Percentiles rank a stretch among this genome's conserved stretches.
These are phyloP conservation scores for Agelastica alni DNA, from an alignment of 2,888 invertebrate genomes.

Conservation along the genomic window DNA sequence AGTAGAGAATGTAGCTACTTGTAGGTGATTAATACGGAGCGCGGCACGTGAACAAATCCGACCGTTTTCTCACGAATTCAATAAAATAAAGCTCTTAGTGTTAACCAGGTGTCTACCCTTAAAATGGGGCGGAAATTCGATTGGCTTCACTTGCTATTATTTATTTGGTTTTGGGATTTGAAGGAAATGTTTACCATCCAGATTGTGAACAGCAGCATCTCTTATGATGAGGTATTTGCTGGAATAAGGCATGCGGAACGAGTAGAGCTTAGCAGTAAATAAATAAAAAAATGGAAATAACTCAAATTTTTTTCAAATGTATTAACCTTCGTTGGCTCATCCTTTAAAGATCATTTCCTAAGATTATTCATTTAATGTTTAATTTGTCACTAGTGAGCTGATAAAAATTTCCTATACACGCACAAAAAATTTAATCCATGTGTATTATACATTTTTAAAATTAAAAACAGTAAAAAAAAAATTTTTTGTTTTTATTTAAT, in stretches of 20 bases:
- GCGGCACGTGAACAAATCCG: slow-evolving; percentile 10
- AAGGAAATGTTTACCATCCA: neutral
- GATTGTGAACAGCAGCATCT: neutral
- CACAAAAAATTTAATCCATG: too few relatives aligned
- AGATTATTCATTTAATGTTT: too few relatives aligned
- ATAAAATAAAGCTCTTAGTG: slow-evolving; percentile 16
- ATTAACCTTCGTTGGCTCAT: too few relatives aligned
- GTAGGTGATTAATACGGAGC: slow-evolving; percentile 14
- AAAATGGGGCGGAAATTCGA: neutral
- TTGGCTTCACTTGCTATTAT: neutral
- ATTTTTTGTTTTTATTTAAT: too few relatives aligned
- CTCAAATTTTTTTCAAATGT: too few relatives aligned
- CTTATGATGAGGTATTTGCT: neutral
- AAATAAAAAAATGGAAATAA: too few relatives aligned
- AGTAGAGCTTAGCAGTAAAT: too few relatives aligned
- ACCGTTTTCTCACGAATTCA: slow-evolving; percentile 14
- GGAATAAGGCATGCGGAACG: neutral
- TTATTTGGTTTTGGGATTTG: neutral
- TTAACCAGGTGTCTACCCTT: slow-evolving; percentile 4
- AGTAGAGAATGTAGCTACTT: slow-evolving; percentile 6
- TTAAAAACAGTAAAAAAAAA: too few relatives aligned
- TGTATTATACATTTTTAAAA: too few relatives aligned
- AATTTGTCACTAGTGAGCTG: too few relatives aligned
- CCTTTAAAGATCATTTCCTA: too few relatives aligned
- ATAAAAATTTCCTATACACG: too few relatives aligned